These are phyloP conservation scores for Tenualosa thibaudeaui DNA, from an alignment of 2,797 vertebrate genomes.

Conservation along the genomic window DNA sequence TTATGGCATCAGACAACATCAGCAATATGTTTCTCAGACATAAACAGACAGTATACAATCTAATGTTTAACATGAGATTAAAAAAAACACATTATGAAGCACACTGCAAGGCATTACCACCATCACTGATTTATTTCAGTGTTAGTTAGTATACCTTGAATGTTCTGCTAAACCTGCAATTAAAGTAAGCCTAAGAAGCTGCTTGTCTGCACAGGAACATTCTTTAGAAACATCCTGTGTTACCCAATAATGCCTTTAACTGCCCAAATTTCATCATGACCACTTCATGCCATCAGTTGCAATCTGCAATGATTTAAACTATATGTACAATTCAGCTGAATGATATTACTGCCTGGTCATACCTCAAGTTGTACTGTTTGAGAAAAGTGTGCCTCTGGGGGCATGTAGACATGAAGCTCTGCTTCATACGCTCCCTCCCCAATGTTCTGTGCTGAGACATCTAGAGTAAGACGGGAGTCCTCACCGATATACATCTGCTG, in stretches of 20 bases:
- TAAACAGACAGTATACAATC: no score
- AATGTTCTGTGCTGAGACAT: slow-evolving; percentile 75
- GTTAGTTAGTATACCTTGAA: background rate
- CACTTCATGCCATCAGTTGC: background rate
- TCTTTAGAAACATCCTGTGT: slow-evolving; percentile 6
- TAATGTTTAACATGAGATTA: background rate
- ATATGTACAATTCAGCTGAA: background rate
- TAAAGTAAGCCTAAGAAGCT: background rate
- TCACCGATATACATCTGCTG: slow-evolving; percentile 81
- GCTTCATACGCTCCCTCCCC: slow-evolving; percentile 85
- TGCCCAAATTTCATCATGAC: background rate
- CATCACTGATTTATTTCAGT: background rate
- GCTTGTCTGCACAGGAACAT: background rate
- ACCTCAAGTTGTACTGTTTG: slow-evolving; percentile 79
- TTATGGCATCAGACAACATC: background rate
- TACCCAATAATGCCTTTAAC: background rate
- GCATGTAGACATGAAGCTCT: slow-evolving; percentile 74
- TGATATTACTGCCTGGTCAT: slow-evolving; percentile 32
- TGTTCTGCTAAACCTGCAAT: background rate
- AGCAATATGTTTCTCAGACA: background rate
- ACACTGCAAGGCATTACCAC: background rate
- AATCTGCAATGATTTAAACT: background rate
- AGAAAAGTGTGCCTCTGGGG: slow-evolving; percentile 79
- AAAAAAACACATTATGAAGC: background rate
- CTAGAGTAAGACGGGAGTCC: slow-evolving; percentile 76